Evolutionary conservation across 2,113 vertebrate species (phyloP).

Genomic region (Dasyprocta punctata): DNA sequence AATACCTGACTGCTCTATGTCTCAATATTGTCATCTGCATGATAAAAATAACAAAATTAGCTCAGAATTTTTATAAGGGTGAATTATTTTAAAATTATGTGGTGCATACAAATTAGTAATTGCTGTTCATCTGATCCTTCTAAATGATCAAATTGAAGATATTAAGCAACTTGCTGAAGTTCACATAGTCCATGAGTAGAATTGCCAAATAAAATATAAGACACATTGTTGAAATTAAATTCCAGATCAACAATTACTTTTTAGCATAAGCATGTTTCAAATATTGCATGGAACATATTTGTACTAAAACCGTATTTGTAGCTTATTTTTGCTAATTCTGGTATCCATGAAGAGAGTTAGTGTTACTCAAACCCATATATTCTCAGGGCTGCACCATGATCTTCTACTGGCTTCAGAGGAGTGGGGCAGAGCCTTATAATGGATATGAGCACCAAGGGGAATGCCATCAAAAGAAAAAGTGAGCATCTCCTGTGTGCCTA

Average conservation of each 20-base stretch:
- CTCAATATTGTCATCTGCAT: neutral
- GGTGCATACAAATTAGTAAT: neutral
- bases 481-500: neutral
- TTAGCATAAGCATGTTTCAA: neutral
- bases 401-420: neutral
- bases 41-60: neutral
- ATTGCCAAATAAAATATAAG: neutral
- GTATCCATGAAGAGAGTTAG: neutral
- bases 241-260: neutral
- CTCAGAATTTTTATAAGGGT: neutral
- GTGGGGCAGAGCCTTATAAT: neutral
- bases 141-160: slow-evolving; percentile 17
- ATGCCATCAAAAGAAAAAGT: neutral
- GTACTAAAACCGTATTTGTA: neutral
- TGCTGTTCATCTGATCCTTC: neutral
- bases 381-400: neutral
- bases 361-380: neutral
- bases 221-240: neutral
- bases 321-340: slow-evolving; percentile 20
- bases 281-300: neutral
- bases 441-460: no score
- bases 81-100: neutral
- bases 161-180: neutral
- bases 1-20: neutral
- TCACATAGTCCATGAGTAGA: neutral